Evolutionary conservation across 1,140 invertebrate species (phyloP), one percentile per base, ranked within the genome.

Genomic region (Paramacrobiotus metropolitanus): DNA sequence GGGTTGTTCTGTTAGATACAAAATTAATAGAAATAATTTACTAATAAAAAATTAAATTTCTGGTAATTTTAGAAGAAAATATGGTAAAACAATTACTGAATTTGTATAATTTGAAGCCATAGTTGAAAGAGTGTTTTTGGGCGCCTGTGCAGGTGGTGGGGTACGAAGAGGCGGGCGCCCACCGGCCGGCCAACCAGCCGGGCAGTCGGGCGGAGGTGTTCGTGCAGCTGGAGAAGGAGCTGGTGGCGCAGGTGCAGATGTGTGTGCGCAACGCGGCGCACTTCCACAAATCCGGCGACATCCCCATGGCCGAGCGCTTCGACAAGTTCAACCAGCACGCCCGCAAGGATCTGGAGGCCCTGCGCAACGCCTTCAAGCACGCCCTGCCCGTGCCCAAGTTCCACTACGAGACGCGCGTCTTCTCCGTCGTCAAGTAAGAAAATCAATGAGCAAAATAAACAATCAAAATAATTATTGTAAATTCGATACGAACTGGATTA

Each of bases 371-470:
- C 21, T 74, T 79, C 76, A 71, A 80, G 74, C 72, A 76, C 66
- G 75, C 74, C 59, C 71, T 76, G 63, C 70, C 71, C 20, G 73
- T 81, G 29, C 91, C 92, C 0, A 83, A 83, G 68, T 94, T 92
- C 76, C 91, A 93, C 72, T 95, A 94, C 70, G 91, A 95, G 75
- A 84, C 78, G 9, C 82, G 83, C 62, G 82, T 83, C 63, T 92
- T 93, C 71, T 81, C 87, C 1, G 83, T 93, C 66, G 84, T 94
- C 21, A 84, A 90, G 79, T 90, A 70, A 77, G 79, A 2, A 18
- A 21, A 1, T 2, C 29, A 40, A n/a, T 20, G 30, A 9, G 62
- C 18, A 31, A 18, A 15, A 62, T 3, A 60, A 60, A 60, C 34
- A 15, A 24, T 60, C n/a, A 24, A n/a, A 4, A 9, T 64, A n/a